A percentile compares a stretch with the other conserved stretches of the same genome.
These are phyloP conservation scores for Psylliodes chrysocephalus DNA, from an alignment of 2,888 invertebrate genomes.

Conservation along the genomic window DNA sequence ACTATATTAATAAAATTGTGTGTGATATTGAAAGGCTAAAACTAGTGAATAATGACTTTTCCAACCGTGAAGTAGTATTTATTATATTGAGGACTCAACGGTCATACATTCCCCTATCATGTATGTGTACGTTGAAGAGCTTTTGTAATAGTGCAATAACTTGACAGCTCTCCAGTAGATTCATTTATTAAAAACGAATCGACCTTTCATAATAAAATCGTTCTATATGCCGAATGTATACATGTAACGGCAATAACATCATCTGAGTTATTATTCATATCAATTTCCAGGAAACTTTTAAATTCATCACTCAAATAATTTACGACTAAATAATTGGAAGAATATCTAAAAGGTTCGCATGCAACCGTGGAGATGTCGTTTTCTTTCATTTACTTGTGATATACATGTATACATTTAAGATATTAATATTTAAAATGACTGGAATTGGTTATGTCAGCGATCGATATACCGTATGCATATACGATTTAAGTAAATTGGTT, in stretches of 20 bases:
- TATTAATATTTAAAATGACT: constrained; percentile 1
- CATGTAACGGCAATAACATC: background rate
- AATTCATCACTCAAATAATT: constrained; percentile 3
- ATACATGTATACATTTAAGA: constrained; percentile 15
- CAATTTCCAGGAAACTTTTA: background rate
- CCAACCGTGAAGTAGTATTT: too few species aligned
- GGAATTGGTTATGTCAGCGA: constrained; percentile 1
- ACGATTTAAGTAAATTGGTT: too few species aligned
- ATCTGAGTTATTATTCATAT: background rate
- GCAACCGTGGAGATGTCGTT: constrained; percentile 14
- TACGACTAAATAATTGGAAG: background rate
- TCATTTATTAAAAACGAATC: background rate
- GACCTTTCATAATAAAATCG: background rate
- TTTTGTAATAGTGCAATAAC: background rate
- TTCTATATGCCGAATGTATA: too few species aligned
- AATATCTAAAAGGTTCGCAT: background rate
- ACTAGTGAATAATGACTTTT: too few species aligned
- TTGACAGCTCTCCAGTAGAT: background rate
- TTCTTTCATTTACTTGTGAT: constrained; percentile 6
- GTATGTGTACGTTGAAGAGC: too few species aligned
- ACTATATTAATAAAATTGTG: too few species aligned
- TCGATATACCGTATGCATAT: background rate
- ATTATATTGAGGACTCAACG: too few species aligned
- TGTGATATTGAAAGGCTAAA: too few species aligned
- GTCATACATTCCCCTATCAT: too few species aligned